A percentile compares a stretch with the other conserved stretches of the same genome.
Conservation (phyloP, 1,140 invertebrate genomes). For the Apis dorsata region DNA sequence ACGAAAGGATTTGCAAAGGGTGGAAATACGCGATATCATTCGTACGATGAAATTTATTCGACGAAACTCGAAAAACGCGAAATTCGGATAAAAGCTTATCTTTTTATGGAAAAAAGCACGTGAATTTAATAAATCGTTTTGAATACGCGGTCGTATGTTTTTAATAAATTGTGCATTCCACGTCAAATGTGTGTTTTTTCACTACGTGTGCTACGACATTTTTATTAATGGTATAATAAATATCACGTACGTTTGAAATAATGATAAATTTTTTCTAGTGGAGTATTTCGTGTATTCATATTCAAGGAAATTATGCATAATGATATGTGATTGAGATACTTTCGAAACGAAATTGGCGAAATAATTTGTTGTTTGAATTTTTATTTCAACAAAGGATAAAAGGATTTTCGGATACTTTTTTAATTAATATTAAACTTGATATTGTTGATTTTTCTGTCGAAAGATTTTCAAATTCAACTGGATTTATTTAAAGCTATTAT, state of each 20-base stretch:
- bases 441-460: no score
- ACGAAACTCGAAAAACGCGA: slow-evolving; percentile 1
- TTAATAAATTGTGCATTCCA: neutral
- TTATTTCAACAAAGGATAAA: no score
- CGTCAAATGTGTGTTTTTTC: neutral
- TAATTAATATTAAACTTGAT: no score
- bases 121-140: slow-evolving; percentile 6
- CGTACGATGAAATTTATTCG: slow-evolving; percentile 21
- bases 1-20: slow-evolving; percentile 1
- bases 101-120: neutral
- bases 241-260: neutral
- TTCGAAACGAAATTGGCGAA: no score
- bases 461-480: no score
- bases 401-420: no score
- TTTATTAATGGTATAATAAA: slow-evolving; percentile 8
- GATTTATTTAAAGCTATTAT: no score
- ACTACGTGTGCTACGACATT: neutral
- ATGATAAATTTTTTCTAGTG: neutral
- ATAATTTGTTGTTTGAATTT: no score
- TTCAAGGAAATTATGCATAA: no score
- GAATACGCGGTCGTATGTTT: neutral
- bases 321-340: no score
- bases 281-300: no score
- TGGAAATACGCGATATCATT: slow-evolving; percentile 10
- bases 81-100: neutral